Evolutionary conservation across 2,888 invertebrate species (phyloP).

Genomic region (Agrilus cyanescens): DNA sequence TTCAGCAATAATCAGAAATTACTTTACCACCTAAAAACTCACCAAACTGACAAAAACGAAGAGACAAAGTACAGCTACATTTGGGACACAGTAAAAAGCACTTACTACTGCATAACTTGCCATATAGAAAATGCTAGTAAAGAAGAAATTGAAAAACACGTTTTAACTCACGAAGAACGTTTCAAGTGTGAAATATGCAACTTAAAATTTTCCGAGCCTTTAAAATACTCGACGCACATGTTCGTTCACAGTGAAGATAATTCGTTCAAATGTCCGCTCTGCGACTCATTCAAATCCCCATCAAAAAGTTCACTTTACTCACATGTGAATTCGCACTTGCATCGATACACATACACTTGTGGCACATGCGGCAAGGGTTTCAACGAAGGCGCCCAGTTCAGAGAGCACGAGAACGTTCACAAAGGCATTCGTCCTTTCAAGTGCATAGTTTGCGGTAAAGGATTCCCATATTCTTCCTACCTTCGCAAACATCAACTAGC

Average conservation of each 20-base stretch:
- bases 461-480: conserved; percentile 30
- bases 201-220: conserved; percentile 12
- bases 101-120: conserved; percentile 16
- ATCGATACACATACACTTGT: conserved; percentile 13
- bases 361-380: conserved; percentile 22
- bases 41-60: conserved; percentile 6
- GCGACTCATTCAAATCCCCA: conserved; percentile 4
- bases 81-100: conserved; percentile 22
- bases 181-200: conserved; percentile 7
- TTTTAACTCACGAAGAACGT: conserved; percentile 11
- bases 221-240: conserved; percentile 13
- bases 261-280: conserved; percentile 10
- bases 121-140: conserved; percentile 9
- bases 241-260: conserved; percentile 5
- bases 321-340: conserved; percentile 7
- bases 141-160: conserved; percentile 14
- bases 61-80: conserved; percentile 18
- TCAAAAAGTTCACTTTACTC: not conserved
- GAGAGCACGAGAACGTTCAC: conserved; percentile 19
- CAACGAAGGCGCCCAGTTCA: conserved; percentile 12
- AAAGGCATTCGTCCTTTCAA: conserved; percentile 38
- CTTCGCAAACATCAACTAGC: conserved; percentile 35
- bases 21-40: conserved; percentile 20
- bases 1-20: conserved; percentile 22
- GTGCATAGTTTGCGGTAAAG: conserved; percentile 34